Percentiles rank a stretch among this genome's conserved stretches.
These are phyloP conservation scores for Sminthurides aquaticus DNA, from an alignment of 2,888 invertebrate genomes.

Conservation along the genomic window DNA sequence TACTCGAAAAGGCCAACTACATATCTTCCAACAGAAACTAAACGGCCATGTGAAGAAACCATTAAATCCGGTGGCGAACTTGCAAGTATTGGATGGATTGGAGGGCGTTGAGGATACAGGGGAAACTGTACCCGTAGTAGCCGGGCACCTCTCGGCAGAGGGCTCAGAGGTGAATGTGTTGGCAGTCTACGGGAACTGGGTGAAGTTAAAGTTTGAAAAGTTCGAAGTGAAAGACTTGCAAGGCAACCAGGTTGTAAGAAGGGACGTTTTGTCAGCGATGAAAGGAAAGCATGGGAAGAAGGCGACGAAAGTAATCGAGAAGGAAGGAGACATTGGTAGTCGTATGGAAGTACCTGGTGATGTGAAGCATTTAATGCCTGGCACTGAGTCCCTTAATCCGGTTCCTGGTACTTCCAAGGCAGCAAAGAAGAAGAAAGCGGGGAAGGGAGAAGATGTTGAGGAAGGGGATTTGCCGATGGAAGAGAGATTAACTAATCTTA, in stretches of 20 bases:
- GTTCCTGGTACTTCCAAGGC: slow-evolving; percentile 37
- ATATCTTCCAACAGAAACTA: slow-evolving; percentile 67
- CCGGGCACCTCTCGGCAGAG: slow-evolving; percentile 45
- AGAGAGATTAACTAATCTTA: slow-evolving; percentile 69
- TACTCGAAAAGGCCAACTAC: slow-evolving; percentile 69
- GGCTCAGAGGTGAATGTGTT: slow-evolving; percentile 48
- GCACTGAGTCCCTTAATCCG: slow-evolving; percentile 40
- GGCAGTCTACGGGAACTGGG: slow-evolving; percentile 55
- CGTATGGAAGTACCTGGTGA: slow-evolving; percentile 46
- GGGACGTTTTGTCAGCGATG: slow-evolving; percentile 51
- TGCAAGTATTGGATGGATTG: slow-evolving; percentile 55
- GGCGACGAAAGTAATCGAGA: neutral
- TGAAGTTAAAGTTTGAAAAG: slow-evolving; percentile 56
- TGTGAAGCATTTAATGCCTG: slow-evolving; percentile 52
- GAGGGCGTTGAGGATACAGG: slow-evolving; percentile 47
- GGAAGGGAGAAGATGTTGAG: slow-evolving; percentile 40
- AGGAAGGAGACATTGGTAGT: slow-evolving; percentile 1
- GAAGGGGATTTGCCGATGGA: slow-evolving; percentile 66
- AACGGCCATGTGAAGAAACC: slow-evolving; percentile 64
- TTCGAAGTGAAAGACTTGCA: slow-evolving; percentile 48
- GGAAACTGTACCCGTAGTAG: slow-evolving; percentile 54
- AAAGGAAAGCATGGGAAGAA: slow-evolving; percentile 44
- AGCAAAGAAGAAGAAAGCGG: slow-evolving; percentile 45
- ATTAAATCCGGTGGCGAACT: slow-evolving; percentile 57
- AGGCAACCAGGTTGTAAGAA: slow-evolving; percentile 36